A percentile compares a stretch with the other conserved stretches of the same genome.
Conservation (phyloP, 1,140 invertebrate species). For the Armadillidium nasatum region DNA sequence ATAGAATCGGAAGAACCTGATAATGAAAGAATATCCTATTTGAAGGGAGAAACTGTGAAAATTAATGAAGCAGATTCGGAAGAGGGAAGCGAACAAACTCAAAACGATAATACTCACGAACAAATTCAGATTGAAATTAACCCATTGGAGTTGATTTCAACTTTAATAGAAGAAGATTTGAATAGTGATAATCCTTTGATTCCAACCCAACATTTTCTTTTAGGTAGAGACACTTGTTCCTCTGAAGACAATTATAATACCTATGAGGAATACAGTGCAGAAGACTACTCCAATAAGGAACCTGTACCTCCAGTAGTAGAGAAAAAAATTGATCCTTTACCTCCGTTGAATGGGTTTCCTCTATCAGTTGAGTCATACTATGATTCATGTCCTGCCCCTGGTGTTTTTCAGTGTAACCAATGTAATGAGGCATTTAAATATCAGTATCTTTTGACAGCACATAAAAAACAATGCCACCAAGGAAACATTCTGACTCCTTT, state of each 20-base stretch:
- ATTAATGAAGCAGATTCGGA: neutral
- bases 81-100: neutral
- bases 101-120: slow-evolving; percentile 7
- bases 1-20: neutral
- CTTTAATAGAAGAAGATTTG: slow-evolving; percentile 40
- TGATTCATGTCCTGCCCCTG: slow-evolving; percentile 11
- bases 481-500: slow-evolving; percentile 19
- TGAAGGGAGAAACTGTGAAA: slow-evolving; percentile 26
- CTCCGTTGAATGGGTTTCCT: slow-evolving; percentile 12
- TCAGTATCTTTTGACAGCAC: slow-evolving; percentile 36
- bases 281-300: neutral
- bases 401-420: slow-evolving; percentile 38
- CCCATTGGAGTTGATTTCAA: slow-evolving; percentile 37
- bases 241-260: neutral
- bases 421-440: slow-evolving; percentile 41
- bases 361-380: slow-evolving; percentile 1
- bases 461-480: slow-evolving; percentile 39
- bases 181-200: slow-evolving; percentile 38
- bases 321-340: neutral
- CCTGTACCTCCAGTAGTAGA: neutral
- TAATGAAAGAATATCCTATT: neutral
- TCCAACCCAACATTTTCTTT: slow-evolving; percentile 41
- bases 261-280: slow-evolving; percentile 1
- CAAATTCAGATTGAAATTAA: slow-evolving; percentile 35
- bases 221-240: slow-evolving; percentile 4